phyloP scores from a whole-genome alignment of 2,888 invertebrate species.

The Acleris sparsana region DNA sequence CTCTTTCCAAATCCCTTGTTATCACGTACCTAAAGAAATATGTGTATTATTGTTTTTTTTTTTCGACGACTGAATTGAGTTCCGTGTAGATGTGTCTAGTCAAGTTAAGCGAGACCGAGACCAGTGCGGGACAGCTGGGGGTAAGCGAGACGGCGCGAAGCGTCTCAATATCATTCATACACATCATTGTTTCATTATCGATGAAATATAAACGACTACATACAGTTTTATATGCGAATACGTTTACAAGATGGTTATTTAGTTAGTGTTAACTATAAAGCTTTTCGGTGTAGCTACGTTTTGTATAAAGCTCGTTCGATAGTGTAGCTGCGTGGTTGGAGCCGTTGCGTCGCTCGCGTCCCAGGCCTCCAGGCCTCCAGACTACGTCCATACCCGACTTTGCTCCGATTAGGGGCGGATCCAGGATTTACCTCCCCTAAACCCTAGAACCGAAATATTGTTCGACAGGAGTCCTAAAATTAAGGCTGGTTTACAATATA shows the following conservation, averaged over 20 bases:
- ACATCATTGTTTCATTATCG: conserved; percentile 73
- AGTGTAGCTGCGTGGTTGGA: conserved; percentile 48
- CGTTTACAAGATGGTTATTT: conserved; percentile 62
- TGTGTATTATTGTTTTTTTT: conserved; percentile 13
- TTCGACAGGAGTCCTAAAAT: too few relatives aligned
- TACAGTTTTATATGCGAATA: conserved; percentile 57
- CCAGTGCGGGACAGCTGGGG: conserved; percentile 19
- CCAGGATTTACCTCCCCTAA: too few relatives aligned
- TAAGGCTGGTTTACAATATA: too few relatives aligned
- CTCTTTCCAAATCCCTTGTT: conserved; percentile 2
- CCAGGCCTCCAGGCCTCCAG: neutral
- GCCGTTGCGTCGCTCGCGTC: conserved; percentile 39
- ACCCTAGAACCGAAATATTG: too few relatives aligned
- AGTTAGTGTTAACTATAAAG: conserved; percentile 63
- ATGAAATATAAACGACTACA: conserved; percentile 54
- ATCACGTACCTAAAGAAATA: conserved; percentile 11
- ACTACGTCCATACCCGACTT: conserved; percentile 20
- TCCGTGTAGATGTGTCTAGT: conserved; percentile 34
- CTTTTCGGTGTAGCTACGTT: conserved; percentile 68
- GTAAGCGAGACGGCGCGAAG: conserved; percentile 42
- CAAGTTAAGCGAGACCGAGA: conserved; percentile 11
- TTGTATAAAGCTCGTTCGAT: conserved; percentile 52
- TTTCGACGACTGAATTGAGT: conserved; percentile 2
- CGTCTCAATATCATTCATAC: conserved; percentile 73
- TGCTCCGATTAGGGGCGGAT: conserved; percentile 18